Evolutionary conservation across 2,113 vertebrate species (phyloP).

Genomic region (Tragulus kanchil): DNA sequence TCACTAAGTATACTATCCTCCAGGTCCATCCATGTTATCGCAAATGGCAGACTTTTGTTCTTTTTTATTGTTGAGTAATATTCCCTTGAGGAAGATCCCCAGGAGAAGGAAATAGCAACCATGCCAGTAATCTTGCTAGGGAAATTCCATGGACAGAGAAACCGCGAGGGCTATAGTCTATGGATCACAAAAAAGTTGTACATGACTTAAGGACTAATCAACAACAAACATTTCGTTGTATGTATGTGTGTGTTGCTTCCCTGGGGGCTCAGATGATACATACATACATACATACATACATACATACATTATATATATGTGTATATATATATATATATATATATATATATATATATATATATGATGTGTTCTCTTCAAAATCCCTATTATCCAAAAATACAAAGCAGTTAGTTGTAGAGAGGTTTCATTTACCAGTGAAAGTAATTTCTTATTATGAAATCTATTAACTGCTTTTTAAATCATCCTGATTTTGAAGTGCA

Average conservation of each 20-base stretch:
- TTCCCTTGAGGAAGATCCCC: neutral
- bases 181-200: neutral
- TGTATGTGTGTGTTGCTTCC: neutral
- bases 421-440: constrained; percentile 12
- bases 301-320: neutral
- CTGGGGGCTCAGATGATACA: no score
- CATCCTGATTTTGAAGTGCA: constrained; percentile 41
- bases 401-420: neutral
- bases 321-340: neutral
- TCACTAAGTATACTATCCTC: neutral
- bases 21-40: neutral
- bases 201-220: neutral
- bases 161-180: neutral
- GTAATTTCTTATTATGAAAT: neutral
- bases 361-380: neutral
- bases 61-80: neutral
- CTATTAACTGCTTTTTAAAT: constrained; percentile 17
- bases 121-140: neutral
- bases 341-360: neutral
- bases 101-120: neutral
- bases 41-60: neutral
- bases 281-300: no score
- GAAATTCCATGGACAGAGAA: neutral
- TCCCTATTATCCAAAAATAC: neutral
- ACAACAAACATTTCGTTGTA: neutral